These are phyloP conservation scores for Melikaiella ostensackeni DNA, from an alignment of 2,888 invertebrate genomes.

Conservation along the genomic window DNA sequence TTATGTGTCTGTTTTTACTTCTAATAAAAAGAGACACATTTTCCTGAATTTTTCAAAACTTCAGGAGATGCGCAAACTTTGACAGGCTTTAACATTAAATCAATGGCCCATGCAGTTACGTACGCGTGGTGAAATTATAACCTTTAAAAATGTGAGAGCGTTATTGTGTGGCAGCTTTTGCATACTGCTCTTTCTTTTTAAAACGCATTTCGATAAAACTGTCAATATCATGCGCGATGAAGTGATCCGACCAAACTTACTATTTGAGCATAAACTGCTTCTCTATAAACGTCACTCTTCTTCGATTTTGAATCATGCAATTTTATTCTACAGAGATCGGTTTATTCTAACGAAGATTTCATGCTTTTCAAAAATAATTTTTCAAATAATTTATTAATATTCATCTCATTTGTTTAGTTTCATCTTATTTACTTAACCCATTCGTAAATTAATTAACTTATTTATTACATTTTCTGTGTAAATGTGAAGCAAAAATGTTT, in stretches of 20 bases:
- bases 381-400: no score
- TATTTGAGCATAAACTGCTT: background rate
- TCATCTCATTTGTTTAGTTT: no score
- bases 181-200: background rate
- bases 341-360: background rate
- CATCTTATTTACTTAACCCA: no score
- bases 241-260: background rate
- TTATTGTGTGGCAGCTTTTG: background rate
- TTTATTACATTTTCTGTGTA: no score
- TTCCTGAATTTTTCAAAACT: background rate
- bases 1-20: no score
- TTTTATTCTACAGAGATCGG: background rate
- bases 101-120: background rate
- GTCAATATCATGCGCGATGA: slow-evolving; percentile 18
- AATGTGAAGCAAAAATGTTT: no score
- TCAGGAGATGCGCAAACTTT: background rate
- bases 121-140: slow-evolving; percentile 14
- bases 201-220: slow-evolving; percentile 14
- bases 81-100: slow-evolving; percentile 17
- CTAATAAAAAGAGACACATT: background rate
- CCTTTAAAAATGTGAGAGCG: slow-evolving; percentile 10
- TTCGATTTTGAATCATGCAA: background rate
- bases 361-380: no score
- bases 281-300: background rate
- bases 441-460: no score